phyloP scores from a whole-genome alignment of 2,113 vertebrate genomes.

The Bos indicus region DNA sequence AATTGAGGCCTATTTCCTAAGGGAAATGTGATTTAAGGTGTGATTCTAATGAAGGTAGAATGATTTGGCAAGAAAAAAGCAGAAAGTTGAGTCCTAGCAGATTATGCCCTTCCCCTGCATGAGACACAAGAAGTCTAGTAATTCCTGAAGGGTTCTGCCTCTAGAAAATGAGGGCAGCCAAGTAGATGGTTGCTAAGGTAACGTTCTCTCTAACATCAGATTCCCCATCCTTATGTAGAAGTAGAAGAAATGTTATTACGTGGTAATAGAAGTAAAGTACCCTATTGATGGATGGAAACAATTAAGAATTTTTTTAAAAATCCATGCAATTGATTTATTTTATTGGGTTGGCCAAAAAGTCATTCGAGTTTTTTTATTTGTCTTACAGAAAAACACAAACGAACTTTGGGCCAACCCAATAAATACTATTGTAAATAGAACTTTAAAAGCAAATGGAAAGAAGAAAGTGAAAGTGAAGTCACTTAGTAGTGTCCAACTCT shows the following conservation, averaged over 20 bases:
- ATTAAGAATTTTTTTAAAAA: neutral
- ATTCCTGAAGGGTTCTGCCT: neutral
- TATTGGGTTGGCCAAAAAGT: neutral
- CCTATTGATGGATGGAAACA: neutral
- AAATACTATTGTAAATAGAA: neutral
- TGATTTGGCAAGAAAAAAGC: neutral
- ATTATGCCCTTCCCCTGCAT: accelerated
- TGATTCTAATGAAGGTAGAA: neutral
- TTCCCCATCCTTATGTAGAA: neutral
- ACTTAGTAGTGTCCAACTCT: neutral
- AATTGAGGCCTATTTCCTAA: neutral
- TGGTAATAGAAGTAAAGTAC: neutral
- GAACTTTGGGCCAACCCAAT: neutral
- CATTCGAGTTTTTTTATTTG: neutral
- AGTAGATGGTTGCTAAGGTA: neutral
- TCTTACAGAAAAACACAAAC: neutral
- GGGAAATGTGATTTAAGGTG: neutral
- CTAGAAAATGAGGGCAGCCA: neutral
- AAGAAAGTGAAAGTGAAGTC: neutral
- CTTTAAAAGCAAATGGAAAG: neutral
- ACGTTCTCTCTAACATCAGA: neutral
- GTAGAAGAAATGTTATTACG: neutral
- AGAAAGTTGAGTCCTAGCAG: neutral
- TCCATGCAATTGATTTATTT: neutral
- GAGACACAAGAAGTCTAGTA: neutral